Evolutionary conservation across 1,140 invertebrate species (phyloP), one percentile per base, ranked within the genome.

Genomic region (Tetramorium parvispinum): DNA sequence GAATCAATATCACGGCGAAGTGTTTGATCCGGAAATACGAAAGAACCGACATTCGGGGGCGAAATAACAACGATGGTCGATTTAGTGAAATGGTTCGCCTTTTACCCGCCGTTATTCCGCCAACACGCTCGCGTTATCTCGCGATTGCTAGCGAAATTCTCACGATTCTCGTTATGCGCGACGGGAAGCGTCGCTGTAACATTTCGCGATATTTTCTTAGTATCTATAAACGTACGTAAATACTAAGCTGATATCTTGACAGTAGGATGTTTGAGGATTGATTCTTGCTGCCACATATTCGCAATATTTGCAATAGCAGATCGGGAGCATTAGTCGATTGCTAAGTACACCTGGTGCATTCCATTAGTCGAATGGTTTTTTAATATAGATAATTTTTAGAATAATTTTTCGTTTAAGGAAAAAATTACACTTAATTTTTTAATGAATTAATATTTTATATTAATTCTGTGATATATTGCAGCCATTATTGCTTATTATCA

Each of bases 1-100:
- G 77, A 79, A 79, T 79, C 76, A 37, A 66, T 65, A 66, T 51
- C 18, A 51, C 76, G 59, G 21, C 11, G 46, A 51, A 51, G 40
- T 63, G 24, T 53, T 79, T 53, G 27, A 66, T 21, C 13, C 7
- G 27, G n/a, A 79, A 10, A 21, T 40, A 27, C 5, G 10, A 0
- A 43, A 37, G 24, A 49, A 32, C 5, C n/a, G 40, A n/a, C 16
- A 18, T 13, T 4, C 2, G n/a, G 16, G 27, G 18, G 5, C 3
- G 43, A 11, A 24, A 53, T 11, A 66, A 40, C 8, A 37, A 24
- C 11, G 46, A 37, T 53, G 7, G n/a, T 68, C 40, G 24, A 16
- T 65, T 53, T 53, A 55, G n/a, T 13, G 2, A 11, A 66, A 51
- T 61, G 21, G 3, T n/a, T 61, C 18, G 18, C 24, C 18, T 73